These are phyloP conservation scores for Calliopum simillimum DNA, from an alignment of 2,888 invertebrate species.

Conservation along the genomic window DNA sequence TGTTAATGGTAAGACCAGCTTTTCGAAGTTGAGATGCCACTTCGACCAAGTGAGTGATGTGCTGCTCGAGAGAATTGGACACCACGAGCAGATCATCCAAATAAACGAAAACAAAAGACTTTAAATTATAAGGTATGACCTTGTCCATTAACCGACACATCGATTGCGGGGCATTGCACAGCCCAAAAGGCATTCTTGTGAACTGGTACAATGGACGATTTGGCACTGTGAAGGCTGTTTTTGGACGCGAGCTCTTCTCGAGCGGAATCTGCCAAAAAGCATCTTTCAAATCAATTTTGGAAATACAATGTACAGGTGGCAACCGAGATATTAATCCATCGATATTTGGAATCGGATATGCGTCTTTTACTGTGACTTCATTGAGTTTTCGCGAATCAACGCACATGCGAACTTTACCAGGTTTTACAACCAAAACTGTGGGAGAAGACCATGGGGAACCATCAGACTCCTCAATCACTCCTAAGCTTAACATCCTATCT, in stretches of 20 bases:
- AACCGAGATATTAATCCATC: constrained; percentile 23
- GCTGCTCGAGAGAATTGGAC: background rate
- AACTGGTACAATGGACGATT: constrained; percentile 1
- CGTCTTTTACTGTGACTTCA: constrained; percentile 26
- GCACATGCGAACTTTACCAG: constrained; percentile 20
- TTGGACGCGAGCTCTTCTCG: background rate
- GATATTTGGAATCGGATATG: constrained; percentile 29
- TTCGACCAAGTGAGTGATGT: constrained; percentile 5
- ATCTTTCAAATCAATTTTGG: constrained; percentile 23
- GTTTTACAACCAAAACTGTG: background rate
- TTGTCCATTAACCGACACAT: constrained; percentile 10
- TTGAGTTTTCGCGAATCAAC: constrained; percentile 2
- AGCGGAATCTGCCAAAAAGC: constrained; percentile 14
- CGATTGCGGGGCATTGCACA: constrained; percentile 11
- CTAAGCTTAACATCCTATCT: background rate
- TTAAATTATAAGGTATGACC: background rate
- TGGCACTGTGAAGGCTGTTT: constrained; percentile 7
- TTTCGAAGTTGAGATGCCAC: background rate
- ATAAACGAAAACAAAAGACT: background rate
- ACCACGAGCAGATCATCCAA: background rate
- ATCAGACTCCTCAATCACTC: background rate
- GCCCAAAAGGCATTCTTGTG: background rate
- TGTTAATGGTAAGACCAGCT: constrained; percentile 18
- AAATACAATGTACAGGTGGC: constrained; percentile 14
- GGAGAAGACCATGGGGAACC: constrained; percentile 10